Evolutionary conservation across 2,113 vertebrate species (phyloP).

Genomic region (Condylura cristata): DNA sequence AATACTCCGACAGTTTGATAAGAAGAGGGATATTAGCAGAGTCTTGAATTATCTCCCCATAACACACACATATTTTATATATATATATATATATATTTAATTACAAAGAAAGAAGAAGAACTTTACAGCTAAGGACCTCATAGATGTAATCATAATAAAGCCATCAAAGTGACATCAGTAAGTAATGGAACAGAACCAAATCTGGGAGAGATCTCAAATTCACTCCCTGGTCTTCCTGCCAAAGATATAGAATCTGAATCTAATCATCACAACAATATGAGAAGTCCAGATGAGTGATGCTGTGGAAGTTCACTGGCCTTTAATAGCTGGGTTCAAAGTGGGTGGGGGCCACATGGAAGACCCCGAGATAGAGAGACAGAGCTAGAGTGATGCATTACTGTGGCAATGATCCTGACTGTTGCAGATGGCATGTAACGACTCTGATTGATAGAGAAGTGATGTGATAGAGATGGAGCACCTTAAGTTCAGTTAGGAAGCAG

Average conservation of each 20-base stretch:
- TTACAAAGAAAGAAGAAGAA: background rate
- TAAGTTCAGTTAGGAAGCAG: too few species aligned
- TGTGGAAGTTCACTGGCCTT: background rate
- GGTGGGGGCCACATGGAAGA: too few species aligned
- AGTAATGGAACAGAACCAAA: background rate
- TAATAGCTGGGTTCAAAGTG: background rate
- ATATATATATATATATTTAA: background rate
- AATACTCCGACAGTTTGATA: background rate
- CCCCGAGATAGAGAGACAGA: too few species aligned
- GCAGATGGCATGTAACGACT: too few species aligned
- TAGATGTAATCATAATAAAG: background rate
- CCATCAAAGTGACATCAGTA: background rate
- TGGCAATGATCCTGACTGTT: too few species aligned
- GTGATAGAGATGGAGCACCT: too few species aligned
- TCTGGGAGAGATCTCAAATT: rapidly evolving
- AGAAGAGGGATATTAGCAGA: background rate
- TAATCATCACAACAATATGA: background rate
- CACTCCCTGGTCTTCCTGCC: background rate
- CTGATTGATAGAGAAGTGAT: too few species aligned
- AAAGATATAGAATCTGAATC: background rate
- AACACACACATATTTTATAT: too few species aligned
- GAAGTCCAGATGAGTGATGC: rapidly evolving
- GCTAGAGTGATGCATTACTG: too few species aligned
- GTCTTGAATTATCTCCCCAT: background rate
- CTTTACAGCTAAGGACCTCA: background rate